phyloP scores from a whole-genome alignment of 2,888 invertebrate species.

The Corythucha ciliata region DNA sequence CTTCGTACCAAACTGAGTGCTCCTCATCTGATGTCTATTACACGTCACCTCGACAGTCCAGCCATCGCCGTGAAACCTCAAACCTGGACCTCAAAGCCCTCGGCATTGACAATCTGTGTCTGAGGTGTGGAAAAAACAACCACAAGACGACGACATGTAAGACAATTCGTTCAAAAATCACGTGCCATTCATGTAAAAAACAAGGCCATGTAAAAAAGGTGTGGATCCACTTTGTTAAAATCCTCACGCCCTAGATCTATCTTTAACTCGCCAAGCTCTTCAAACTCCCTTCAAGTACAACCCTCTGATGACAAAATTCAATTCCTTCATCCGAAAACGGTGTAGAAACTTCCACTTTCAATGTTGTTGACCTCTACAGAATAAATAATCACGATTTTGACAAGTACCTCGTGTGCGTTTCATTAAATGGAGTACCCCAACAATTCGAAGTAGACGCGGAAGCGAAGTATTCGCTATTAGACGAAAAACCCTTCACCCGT shows the following conservation, averaged over 20 bases:
- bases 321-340: background rate
- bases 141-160: background rate
- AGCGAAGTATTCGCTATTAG: background rate
- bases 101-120: slow-evolving; percentile 20
- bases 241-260: no score
- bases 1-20: no score
- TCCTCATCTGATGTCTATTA: no score
- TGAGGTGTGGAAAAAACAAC: slow-evolving; percentile 15
- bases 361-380: background rate
- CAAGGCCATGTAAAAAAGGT: background rate
- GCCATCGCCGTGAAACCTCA: no score
- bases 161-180: background rate
- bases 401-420: slow-evolving; percentile 8
- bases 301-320: background rate
- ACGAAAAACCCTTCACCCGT: background rate
- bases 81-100: no score
- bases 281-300: background rate
- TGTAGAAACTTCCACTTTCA: background rate
- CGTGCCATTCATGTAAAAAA: background rate
- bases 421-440: slow-evolving; percentile 6
- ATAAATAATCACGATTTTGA: slow-evolving; percentile 1
- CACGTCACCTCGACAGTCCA: no score
- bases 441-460: slow-evolving; percentile 6
- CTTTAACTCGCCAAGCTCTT: no score
- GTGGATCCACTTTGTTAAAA: no score